These are phyloP conservation scores for Scaptomyza pallida DNA, from an alignment of 1,140 invertebrate genomes.

Conservation along the genomic window DNA sequence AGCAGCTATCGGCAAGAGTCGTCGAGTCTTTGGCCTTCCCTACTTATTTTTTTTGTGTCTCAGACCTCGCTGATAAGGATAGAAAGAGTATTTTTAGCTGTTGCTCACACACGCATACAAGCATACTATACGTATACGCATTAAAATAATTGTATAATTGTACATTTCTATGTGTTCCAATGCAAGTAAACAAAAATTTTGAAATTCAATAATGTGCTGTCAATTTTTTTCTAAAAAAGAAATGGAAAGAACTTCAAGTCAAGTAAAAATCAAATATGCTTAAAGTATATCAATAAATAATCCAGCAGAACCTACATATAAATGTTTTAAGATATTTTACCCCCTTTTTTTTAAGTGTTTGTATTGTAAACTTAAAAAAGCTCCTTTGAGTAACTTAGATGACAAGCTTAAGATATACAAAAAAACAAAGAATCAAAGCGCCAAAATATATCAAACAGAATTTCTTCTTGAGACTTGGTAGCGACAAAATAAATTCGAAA, in stretches of 20 bases:
- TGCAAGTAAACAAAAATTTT: conserved; percentile 26
- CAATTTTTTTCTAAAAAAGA: conserved; percentile 41
- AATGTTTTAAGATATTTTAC: conserved; percentile 31
- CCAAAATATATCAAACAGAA: conserved; percentile 11
- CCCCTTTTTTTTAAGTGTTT: conserved; percentile 25
- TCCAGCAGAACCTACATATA: conserved; percentile 11
- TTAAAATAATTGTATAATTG: conserved; percentile 35
- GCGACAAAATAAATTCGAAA: conserved; percentile 12
- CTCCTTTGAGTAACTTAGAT: conserved; percentile 41
- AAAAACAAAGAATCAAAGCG: conserved; percentile 21
- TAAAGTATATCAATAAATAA: conserved; percentile 16
- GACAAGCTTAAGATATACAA: conserved; percentile 4
- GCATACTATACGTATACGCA: conserved; percentile 16
- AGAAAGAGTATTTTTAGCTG: background rate
- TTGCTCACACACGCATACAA: conserved; percentile 4
- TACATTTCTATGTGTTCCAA: conserved; percentile 61
- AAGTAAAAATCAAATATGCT: conserved; percentile 1
- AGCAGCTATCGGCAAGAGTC: conserved; percentile 20
- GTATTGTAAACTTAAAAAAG: conserved; percentile 26
- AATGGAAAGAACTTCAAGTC: conserved; percentile 2
- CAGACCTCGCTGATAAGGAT: conserved; percentile 31
- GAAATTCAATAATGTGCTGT: conserved; percentile 52
- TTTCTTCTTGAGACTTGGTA: conserved; percentile 31
- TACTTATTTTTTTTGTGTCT: conserved; percentile 3
- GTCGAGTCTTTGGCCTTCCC: conserved; percentile 37